phyloP scores from a whole-genome alignment of 2,888 invertebrate species.

The Liposcelis brunnea region DNA sequence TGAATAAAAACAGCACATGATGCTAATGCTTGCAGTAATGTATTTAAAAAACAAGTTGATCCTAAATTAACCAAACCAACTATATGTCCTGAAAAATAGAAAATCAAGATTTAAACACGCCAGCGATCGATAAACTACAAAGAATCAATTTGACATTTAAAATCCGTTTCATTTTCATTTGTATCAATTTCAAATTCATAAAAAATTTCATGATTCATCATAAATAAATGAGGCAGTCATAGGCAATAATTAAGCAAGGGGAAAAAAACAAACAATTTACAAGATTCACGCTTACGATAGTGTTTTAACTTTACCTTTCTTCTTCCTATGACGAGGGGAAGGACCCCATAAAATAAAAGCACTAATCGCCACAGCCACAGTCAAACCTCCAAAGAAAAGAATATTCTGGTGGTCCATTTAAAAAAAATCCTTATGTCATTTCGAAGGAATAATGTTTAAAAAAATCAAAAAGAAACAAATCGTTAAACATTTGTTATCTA shows the following conservation, averaged over 20 bases:
- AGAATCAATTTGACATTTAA: conserved; percentile 1
- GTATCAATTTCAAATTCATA: conserved; percentile 7
- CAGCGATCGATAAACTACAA: conserved; percentile 7
- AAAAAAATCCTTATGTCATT: conserved; percentile 13
- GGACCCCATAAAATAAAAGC: conserved; percentile 74
- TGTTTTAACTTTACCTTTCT: conserved; percentile 22
- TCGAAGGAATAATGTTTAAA: conserved; percentile 10
- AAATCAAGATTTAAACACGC: conserved; percentile 7
- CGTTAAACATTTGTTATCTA: not conserved
- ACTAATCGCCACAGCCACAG: conserved; percentile 64
- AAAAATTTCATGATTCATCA: too few species aligned
- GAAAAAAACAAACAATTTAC: not conserved
- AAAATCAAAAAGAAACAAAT: conserved; percentile 21
- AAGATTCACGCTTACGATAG: not conserved
- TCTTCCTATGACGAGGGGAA: conserved; percentile 35
- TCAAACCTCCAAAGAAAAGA: conserved; percentile 59
- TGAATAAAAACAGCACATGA: conserved; percentile 68
- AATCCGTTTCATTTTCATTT: conserved; percentile 11
- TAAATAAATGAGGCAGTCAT: too few species aligned
- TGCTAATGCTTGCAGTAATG: conserved; percentile 75
- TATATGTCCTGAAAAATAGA: conserved; percentile 41
- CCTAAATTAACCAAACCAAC: conserved; percentile 82
- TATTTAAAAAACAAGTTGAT: conserved; percentile 84
- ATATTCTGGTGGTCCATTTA: conserved; percentile 56
- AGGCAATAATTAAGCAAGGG: not conserved